Base-by-base conservation (phyloP, 2,888 invertebrate genomes). In the Plagodis pulveraria region DNA sequence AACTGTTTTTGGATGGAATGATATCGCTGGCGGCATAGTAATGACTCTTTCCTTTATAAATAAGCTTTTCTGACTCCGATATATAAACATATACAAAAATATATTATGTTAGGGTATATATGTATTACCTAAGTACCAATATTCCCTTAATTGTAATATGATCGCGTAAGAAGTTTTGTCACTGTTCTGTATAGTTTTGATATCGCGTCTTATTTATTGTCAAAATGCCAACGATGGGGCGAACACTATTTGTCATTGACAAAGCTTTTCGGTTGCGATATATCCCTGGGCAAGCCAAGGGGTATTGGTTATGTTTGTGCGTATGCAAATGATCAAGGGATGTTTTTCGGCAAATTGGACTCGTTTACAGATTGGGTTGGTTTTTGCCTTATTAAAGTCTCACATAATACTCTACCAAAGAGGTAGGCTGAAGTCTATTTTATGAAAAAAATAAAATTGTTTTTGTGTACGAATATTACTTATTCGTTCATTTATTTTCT, bases 161-260 rank as follows among this genome's bases (percentile, higher is more conserved):
- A 33, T 32, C n/a, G 9, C n/a, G 11, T 45, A 32, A 11, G n/a
- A 45, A 66, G 45, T 38, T 55, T 0, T 45, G 6, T 50, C n/a
- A 56, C 60, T 56, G 60, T 6, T 6, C 11, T 35, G 44, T 33
- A 52, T 51, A 7, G 43, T 61, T 61, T 56, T 61, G 60, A 61
- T 61, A 61, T 74, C 71, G 65, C 71, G 65, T 85, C 83, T 88
- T 90, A 89, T 91, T 90, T 90, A 91, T 91, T 88, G 91, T 90
- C 88, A 87, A 86, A 90, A 89, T 77, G 91, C 85, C 89, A 87
- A 83, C 84, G 78, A 81, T 81, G 78, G 84, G 86, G 84, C 73
- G 80, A 77, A 70, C 77, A 89, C 91, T 83, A 91, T 92, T 92
- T 91, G 89, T 92, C 91, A 92, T 90, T 87, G 89, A 83, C 84